Evolutionary conservation across 1,140 invertebrate species (phyloP).

Genomic region (Myzus persicae): DNA sequence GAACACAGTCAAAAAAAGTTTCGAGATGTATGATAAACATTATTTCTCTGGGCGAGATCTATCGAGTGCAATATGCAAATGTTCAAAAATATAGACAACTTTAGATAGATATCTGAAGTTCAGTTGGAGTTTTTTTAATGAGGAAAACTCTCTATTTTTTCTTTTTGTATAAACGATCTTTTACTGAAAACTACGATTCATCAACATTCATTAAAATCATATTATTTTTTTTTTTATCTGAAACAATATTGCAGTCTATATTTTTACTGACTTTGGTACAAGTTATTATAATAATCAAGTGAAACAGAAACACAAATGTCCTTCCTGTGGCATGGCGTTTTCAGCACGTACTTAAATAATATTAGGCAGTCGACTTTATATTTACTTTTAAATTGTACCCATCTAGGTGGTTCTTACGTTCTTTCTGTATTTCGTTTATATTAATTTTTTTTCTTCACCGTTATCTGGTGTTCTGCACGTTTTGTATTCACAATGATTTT

Average conservation of each 20-base stretch:
- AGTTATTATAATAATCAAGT: neutral
- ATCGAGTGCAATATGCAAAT: neutral
- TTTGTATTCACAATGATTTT: neutral
- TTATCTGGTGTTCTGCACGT: neutral
- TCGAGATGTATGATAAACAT: neutral
- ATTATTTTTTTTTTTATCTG: too few relatives aligned
- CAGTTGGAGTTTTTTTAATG: too few relatives aligned
- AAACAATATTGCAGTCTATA: neutral
- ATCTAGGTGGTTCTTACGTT: neutral
- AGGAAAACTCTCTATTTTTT: too few relatives aligned
- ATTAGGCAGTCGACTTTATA: too few relatives aligned
- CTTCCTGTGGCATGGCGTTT: neutral
- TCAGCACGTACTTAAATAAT: neutral
- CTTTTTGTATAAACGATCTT: too few relatives aligned
- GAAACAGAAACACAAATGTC: neutral
- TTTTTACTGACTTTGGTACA: neutral
- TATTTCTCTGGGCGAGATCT: neutral
- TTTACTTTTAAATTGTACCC: neutral
- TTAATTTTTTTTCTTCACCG: too few relatives aligned
- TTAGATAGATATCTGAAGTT: too few relatives aligned
- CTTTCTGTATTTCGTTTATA: neutral
- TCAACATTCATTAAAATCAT: too few relatives aligned
- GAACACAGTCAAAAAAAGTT: neutral
- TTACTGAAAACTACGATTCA: too few relatives aligned
- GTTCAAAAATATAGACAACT: too few relatives aligned